Conservation (phyloP, 1,140 invertebrate species). For the Neelides sp. region DNA sequence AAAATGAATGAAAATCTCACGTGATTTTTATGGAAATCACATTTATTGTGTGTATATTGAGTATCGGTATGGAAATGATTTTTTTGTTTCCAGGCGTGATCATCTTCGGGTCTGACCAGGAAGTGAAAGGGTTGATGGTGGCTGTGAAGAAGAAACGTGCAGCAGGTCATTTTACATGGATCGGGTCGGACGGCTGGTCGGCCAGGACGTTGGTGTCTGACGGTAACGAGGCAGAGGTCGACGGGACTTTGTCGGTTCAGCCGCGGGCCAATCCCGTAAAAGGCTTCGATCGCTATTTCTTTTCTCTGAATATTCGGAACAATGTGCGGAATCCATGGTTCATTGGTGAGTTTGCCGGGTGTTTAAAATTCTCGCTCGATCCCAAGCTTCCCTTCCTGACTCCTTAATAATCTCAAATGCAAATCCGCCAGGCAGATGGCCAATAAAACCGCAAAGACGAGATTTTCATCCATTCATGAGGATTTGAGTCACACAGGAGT, state of each 20-base stretch:
- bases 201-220: slow-evolving; percentile 72
- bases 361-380: no score
- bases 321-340: slow-evolving; percentile 88
- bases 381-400: no score
- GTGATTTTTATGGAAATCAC: no score
- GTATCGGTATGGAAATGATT: no score
- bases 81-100: slow-evolving; percentile 60
- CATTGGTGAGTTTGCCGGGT: slow-evolving; percentile 55
- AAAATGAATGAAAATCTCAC: no score
- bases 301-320: slow-evolving; percentile 66
- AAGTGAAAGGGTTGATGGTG: slow-evolving; percentile 84
- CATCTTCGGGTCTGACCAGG: slow-evolving; percentile 90
- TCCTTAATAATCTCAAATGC: no score
- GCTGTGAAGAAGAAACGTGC: slow-evolving; percentile 73
- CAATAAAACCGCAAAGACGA: no score
- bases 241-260: slow-evolving; percentile 70
- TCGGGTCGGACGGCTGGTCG: slow-evolving; percentile 87
- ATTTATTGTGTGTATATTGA: no score
- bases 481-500: no score
- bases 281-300: slow-evolving; percentile 80
- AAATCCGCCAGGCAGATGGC: no score
- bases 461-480: no score
- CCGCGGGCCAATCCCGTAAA: slow-evolving; percentile 73
- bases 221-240: slow-evolving; percentile 65
- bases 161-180: slow-evolving; percentile 85